These are phyloP conservation scores for Rhamnusium bicolor DNA, from an alignment of 2,888 invertebrate species.

Conservation along the genomic window DNA sequence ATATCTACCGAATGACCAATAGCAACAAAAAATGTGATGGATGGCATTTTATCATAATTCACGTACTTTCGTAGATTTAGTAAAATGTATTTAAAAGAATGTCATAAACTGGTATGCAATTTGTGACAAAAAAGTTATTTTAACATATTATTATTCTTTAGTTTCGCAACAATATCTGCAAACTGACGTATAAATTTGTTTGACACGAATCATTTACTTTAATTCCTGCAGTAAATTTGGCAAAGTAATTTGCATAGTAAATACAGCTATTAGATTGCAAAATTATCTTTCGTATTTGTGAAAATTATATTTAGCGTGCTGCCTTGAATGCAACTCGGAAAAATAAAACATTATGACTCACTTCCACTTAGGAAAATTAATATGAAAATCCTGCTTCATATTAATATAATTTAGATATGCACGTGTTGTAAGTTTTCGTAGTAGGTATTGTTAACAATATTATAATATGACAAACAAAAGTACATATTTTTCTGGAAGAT, in stretches of 20 bases:
- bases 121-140: no score
- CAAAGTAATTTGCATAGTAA: slow-evolving; percentile 20
- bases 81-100: no score
- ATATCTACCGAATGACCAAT: no score
- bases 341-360: slow-evolving; percentile 11
- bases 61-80: no score
- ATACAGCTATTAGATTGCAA: slow-evolving; percentile 10
- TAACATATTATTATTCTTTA: no score
- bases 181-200: slow-evolving; percentile 4
- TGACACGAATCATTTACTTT: slow-evolving; percentile 4
- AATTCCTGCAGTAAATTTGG: slow-evolving; percentile 12
- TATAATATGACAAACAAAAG: no score
- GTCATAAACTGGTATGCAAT: no score
- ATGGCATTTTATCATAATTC: no score
- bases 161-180: slow-evolving; percentile 6
- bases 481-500: no score
- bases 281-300: slow-evolving; percentile 14
- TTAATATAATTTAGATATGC: background rate
- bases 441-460: no score
- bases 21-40: no score
- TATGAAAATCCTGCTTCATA: background rate
- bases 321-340: slow-evolving; percentile 1
- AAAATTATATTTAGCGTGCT: slow-evolving; percentile 7
- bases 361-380: background rate
- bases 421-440: background rate